phyloP scores from a whole-genome alignment of 2,113 vertebrate genomes.

The Psettodes erumei region DNA sequence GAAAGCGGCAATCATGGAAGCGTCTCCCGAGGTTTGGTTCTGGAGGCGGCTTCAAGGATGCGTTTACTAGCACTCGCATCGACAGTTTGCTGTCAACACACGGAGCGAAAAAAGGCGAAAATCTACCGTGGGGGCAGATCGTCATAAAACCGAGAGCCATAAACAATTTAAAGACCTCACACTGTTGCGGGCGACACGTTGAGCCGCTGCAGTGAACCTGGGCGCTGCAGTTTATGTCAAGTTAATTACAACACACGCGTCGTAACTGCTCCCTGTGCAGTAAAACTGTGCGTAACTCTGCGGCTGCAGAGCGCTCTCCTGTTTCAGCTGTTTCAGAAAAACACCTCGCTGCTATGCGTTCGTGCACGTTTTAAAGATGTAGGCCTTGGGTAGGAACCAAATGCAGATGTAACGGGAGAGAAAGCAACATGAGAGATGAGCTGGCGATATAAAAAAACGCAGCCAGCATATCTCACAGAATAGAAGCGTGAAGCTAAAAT shows the following conservation, averaged over 20 bases:
- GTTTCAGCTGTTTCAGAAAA: neutral
- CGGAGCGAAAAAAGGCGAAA: no score
- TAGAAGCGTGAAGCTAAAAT: neutral
- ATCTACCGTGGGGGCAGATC: no score
- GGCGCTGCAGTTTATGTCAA: neutral
- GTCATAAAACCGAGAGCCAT: no score
- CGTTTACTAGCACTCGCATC: neutral
- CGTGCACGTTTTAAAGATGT: neutral
- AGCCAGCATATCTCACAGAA: neutral
- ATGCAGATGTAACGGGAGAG: no score
- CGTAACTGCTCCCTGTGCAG: neutral
- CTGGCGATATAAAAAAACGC: no score
- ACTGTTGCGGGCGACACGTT: neutral
- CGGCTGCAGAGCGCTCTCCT: neutral
- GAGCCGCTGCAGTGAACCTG: neutral
- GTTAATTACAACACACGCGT: neutral
- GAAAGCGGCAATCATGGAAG: neutral
- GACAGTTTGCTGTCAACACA: neutral
- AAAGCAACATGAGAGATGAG: no score
- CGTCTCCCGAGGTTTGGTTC: neutral
- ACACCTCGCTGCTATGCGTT: neutral
- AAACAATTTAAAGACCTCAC: neutral
- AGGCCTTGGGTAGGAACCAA: neutral
- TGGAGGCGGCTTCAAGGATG: neutral
- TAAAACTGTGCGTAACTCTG: neutral